A percentile compares a stretch with the other conserved stretches of the same genome.
Evolutionary conservation across 2,797 vertebrate genomes (phyloP).

Genomic region (Chlorospingus semifuscus): DNA sequence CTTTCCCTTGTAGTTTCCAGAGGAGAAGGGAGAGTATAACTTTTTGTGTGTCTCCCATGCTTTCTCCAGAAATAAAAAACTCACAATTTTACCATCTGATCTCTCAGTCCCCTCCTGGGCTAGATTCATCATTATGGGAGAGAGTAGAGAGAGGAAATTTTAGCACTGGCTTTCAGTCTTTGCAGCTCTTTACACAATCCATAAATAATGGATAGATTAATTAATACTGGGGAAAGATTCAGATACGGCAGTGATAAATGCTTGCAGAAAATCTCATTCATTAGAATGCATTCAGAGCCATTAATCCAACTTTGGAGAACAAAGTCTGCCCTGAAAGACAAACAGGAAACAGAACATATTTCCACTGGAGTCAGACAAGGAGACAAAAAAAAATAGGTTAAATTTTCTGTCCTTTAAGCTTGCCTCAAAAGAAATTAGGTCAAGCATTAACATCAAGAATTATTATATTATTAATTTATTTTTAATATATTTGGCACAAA

Average conservation of each 20-base stretch:
- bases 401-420: background rate
- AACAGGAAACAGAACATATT: background rate
- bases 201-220: conserved; percentile 39
- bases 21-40: background rate
- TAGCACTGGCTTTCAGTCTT: background rate
- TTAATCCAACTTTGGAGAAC: background rate
- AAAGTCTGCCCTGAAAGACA: background rate
- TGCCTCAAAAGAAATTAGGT: background rate
- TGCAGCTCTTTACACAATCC: background rate
- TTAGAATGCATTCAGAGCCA: background rate
- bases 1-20: background rate
- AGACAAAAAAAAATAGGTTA: background rate
- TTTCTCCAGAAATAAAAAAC: background rate
- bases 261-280: background rate
- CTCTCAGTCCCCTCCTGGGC: background rate
- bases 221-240: background rate
- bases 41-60: background rate
- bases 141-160: background rate
- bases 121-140: background rate
- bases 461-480: background rate
- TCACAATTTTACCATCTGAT: background rate
- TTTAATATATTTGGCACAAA: background rate
- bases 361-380: background rate
- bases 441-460: background rate
- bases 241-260: background rate